These are phyloP conservation scores for Cheilosia variabilis DNA, from an alignment of 2,888 invertebrate genomes.

Conservation along the genomic window DNA sequence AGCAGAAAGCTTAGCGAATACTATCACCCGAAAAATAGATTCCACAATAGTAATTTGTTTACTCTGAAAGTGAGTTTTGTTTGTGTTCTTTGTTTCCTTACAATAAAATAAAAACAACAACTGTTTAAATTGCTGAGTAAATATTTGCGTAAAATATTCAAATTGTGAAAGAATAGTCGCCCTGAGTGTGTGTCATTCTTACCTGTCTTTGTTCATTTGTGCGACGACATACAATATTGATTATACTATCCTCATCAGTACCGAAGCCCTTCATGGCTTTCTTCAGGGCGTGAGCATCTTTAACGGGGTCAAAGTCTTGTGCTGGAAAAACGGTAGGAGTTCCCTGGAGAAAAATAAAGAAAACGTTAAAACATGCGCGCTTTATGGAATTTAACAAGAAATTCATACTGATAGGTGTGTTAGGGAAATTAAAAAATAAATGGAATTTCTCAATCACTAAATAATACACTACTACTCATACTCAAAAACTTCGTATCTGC, in stretches of 20 bases:
- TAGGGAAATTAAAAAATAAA: not conserved
- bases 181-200: conserved; percentile 83
- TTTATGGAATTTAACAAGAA: not conserved
- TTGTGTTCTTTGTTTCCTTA: no score
- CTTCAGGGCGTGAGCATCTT: conserved; percentile 92
- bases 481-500: no score
- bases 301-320: conserved; percentile 90
- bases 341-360: conserved; percentile 78
- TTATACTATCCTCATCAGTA: conserved; percentile 95
- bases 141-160: conserved; percentile 24
- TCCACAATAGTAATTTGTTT: conserved; percentile 26
- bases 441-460: no score
- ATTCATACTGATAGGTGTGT: not conserved
- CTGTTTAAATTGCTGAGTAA: not conserved
- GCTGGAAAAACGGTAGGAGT: conserved; percentile 90
- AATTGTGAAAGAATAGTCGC: no score
- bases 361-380: not conserved
- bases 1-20: not conserved
- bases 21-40: conserved; percentile 3
- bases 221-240: conserved; percentile 91
- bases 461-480: no score
- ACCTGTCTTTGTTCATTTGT: conserved; percentile 94
- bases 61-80: not conserved
- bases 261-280: conserved; percentile 96
- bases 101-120: not conserved